Percentiles rank a stretch among this genome's conserved stretches.
phyloP scores from a whole-genome alignment of 1,140 invertebrate genomes.

The Pissodes strobi region DNA sequence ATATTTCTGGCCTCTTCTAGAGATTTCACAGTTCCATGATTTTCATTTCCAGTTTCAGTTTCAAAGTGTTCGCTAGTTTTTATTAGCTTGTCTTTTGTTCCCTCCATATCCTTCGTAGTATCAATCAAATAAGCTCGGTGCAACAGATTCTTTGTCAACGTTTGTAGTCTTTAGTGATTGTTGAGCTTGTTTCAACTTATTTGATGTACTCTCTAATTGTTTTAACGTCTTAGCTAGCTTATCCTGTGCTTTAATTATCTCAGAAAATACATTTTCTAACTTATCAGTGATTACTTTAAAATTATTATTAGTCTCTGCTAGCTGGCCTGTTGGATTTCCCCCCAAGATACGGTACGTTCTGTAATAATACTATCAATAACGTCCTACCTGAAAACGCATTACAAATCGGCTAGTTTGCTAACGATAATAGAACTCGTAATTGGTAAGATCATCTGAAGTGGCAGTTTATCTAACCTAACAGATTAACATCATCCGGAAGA shows the following conservation, averaged over 20 bases:
- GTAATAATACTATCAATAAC: too few species aligned
- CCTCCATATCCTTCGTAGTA: not conserved
- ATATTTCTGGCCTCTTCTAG: not conserved
- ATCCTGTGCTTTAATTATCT: not conserved
- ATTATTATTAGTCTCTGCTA: not conserved
- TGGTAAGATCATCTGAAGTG: not conserved
- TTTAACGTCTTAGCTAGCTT: not conserved
- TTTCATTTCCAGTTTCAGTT: not conserved
- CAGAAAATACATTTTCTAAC: not conserved
- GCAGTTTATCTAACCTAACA: slow-evolving; percentile 1
- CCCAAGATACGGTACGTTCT: too few species aligned
- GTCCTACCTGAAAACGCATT: too few species aligned
- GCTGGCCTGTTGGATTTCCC: too few species aligned
- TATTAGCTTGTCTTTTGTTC: too few species aligned
- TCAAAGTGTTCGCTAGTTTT: not conserved
- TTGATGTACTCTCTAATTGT: not conserved
- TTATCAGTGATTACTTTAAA: not conserved
- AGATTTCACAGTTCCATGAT: not conserved
- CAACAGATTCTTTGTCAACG: not conserved
- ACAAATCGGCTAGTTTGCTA: not conserved
- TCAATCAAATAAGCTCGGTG: not conserved
- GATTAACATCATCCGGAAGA: not conserved
- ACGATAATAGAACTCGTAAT: not conserved
- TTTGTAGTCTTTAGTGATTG: not conserved
- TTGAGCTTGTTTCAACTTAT: not conserved